These are phyloP conservation scores for Anneissia japonica DNA, from an alignment of 35 echinoderm and acorn worm species.

Conservation along the genomic window DNA sequence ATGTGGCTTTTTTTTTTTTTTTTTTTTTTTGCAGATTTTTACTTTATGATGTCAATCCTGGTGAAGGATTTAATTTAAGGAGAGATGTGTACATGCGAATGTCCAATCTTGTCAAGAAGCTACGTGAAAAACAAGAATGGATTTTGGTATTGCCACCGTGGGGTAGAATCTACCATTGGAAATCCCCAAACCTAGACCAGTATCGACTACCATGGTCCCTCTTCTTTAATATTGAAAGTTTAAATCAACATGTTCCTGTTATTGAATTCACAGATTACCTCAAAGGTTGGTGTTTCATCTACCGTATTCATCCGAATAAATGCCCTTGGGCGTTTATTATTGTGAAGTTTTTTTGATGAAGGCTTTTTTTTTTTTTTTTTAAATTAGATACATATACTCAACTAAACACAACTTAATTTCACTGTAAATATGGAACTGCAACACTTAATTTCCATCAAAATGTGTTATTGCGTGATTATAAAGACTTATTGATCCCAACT, in stretches of 20 bases:
- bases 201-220: slow-evolving; percentile 77
- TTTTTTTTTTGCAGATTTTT: slow-evolving; percentile 52
- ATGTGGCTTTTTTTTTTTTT: no score
- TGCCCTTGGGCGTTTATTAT: no score
- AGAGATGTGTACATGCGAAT: slow-evolving; percentile 98
- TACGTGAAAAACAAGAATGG: slow-evolving; percentile 71
- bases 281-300: no score
- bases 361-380: no score
- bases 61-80: slow-evolving; percentile 90
- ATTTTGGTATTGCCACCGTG: slow-evolving; percentile 85
- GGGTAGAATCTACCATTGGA: slow-evolving; percentile 95
- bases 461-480: no score
- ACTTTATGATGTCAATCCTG: slow-evolving; percentile 86
- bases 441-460: no score
- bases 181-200: slow-evolving; percentile 64
- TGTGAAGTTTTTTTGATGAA: no score
- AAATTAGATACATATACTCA: no score
- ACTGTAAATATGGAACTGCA: no score
- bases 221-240: slow-evolving; percentile 80
- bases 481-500: no score
- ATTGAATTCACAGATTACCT: slow-evolving; percentile 94
- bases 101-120: slow-evolving; percentile 65
- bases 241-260: slow-evolving; percentile 74
- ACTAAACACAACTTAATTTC: no score
- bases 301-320: no score